Conservation (phyloP, 2,113 vertebrate genomes). For the Pithys albifrons region DNA sequence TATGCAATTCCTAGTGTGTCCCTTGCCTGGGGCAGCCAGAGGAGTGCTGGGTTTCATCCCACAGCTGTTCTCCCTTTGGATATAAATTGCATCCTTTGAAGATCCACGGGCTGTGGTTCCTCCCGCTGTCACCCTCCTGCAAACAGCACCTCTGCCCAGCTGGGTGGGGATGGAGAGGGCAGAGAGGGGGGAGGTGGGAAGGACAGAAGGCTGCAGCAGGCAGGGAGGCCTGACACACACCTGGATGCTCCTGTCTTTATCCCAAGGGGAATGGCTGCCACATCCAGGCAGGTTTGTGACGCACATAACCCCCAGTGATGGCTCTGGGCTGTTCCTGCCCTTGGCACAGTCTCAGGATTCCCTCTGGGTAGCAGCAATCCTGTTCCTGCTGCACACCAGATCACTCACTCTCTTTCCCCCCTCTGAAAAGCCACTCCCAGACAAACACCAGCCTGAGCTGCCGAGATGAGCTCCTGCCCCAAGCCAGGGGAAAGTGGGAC, state of each 20-base stretch:
- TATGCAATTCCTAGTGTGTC: accelerated
- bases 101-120: neutral
- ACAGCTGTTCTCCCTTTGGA: neutral
- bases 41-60: neutral
- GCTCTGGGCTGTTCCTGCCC: neutral
- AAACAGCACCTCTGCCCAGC: neutral
- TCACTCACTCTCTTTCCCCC: neutral
- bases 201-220: neutral
- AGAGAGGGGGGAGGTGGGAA: neutral
- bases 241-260: accelerated
- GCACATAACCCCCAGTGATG: neutral
- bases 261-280: neutral
- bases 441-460: neutral
- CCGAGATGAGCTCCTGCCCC: neutral
- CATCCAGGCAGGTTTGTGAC: neutral
- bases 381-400: accelerated
- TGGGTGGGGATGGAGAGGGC: neutral
- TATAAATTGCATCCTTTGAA: neutral
- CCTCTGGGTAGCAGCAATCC: neutral
- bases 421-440: neutral
- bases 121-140: neutral
- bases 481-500: accelerated
- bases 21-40: neutral
- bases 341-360: too few relatives aligned
- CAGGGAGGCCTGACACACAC: neutral